phyloP scores from a whole-genome alignment of 2,888 invertebrate genomes.

The Trisateles emortualis region DNA sequence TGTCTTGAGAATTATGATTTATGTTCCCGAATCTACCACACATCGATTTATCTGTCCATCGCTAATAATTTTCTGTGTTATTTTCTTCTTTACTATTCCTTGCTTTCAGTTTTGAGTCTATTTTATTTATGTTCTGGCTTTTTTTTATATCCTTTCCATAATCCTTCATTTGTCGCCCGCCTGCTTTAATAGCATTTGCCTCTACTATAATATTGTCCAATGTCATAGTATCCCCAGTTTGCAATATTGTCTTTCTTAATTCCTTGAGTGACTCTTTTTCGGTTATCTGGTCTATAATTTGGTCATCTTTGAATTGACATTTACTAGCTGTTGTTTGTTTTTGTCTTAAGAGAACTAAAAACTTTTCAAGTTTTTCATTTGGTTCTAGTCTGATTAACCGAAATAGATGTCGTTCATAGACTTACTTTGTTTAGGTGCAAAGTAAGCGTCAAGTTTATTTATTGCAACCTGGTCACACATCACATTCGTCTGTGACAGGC shows the following conservation, averaged over 20 bases:
- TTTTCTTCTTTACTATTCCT: neutral
- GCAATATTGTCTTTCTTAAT: neutral
- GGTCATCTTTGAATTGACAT: neutral
- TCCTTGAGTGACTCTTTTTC: neutral
- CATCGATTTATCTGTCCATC: neutral
- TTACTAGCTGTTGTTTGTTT: neutral
- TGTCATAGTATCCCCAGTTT: neutral
- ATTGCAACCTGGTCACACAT: too few relatives aligned
- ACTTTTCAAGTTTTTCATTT: neutral
- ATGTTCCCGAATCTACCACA: neutral
- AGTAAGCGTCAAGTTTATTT: too few relatives aligned
- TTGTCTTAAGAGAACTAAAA: neutral
- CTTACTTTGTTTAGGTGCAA: too few relatives aligned
- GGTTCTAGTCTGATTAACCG: neutral
- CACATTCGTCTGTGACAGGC: too few relatives aligned
- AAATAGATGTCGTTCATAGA: neutral
- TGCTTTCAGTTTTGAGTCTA: too few relatives aligned
- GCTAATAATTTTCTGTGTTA: neutral
- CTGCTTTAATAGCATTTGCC: neutral
- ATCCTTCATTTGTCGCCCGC: neutral
- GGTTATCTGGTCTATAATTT: neutral
- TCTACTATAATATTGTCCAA: neutral
- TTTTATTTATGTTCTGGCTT: neutral
- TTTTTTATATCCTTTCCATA: neutral
- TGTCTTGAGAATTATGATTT: too few relatives aligned